A percentile compares a stretch with the other conserved stretches of the same genome.
Conservation (phyloP, 1,140 invertebrate genomes). For the Diachasmimorpha longicaudata region DNA sequence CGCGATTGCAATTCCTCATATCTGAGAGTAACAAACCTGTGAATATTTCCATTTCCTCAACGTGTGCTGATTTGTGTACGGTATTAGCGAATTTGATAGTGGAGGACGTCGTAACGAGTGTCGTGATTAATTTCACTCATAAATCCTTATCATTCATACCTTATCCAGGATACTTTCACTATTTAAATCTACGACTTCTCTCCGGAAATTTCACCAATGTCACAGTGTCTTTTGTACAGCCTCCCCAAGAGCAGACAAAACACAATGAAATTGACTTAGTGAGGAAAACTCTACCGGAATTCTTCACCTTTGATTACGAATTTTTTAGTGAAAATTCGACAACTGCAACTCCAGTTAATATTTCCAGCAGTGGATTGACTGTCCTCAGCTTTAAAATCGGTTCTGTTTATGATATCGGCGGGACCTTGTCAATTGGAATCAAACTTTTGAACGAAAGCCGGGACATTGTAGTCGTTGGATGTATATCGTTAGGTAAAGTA, state of each 20-base stretch:
- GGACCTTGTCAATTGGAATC: slow-evolving; percentile 70
- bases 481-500: slow-evolving; percentile 49
- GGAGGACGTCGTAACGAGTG: slow-evolving; percentile 33
- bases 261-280: slow-evolving; percentile 64
- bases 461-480: slow-evolving; percentile 48
- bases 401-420: slow-evolving; percentile 74
- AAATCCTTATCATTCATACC: slow-evolving; percentile 62
- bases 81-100: slow-evolving; percentile 45
- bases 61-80: slow-evolving; percentile 48
- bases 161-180: slow-evolving; percentile 67
- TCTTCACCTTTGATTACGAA: slow-evolving; percentile 76
- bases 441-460: slow-evolving; percentile 65
- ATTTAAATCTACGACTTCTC: slow-evolving; percentile 48
- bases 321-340: slow-evolving; percentile 66
- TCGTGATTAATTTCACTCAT: slow-evolving; percentile 38
- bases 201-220: slow-evolving; percentile 45
- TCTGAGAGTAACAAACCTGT: slow-evolving; percentile 34
- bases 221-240: slow-evolving; percentile 24
- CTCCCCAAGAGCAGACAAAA: slow-evolving; percentile 41
- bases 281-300: slow-evolving; percentile 71
- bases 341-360: slow-evolving; percentile 69
- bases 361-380: slow-evolving; percentile 67
- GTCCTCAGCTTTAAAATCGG: slow-evolving; percentile 71
- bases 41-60: slow-evolving; percentile 38
- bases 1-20: slow-evolving; percentile 45